Evolutionary conservation across 2,797 vertebrate species (phyloP).

Genomic region (Darevskia mixta): DNA sequence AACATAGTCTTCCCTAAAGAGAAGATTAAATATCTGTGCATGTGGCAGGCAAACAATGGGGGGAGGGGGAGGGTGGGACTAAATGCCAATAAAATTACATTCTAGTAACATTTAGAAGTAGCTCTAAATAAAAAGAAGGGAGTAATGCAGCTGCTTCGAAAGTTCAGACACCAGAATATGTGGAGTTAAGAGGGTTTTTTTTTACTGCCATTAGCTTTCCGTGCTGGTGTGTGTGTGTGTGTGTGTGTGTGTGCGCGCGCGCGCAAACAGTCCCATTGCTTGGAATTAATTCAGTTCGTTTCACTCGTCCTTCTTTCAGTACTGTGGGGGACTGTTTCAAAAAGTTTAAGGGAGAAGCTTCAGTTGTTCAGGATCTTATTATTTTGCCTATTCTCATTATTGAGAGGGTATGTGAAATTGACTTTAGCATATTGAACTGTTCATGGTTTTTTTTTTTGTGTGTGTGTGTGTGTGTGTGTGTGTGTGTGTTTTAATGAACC

Average conservation of each 20-base stretch:
- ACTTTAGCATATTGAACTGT: not conserved
- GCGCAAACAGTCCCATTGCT: not conserved
- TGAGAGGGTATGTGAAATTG: too few species aligned
- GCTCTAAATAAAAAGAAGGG: constrained; percentile 31
- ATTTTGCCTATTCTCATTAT: not conserved
- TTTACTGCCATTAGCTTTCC: constrained; percentile 10
- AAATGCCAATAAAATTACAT: constrained; percentile 36
- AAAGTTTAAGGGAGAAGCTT: not conserved
- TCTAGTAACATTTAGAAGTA: constrained; percentile 46
- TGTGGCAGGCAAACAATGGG: not conserved
- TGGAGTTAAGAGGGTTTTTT: not conserved
- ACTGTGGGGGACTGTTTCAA: not conserved
- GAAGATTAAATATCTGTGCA: constrained; percentile 1
- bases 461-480: not conserved
- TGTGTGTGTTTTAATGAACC: not conserved
- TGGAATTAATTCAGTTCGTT: not conserved
- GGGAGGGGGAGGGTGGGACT: not conserved
- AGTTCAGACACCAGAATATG: not conserved
- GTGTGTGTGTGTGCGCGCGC: not conserved
- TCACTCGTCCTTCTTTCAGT: not conserved
- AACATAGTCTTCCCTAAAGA: constrained; percentile 13
- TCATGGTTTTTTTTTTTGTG: not conserved
- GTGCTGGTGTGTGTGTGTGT: not conserved
- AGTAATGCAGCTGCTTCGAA: constrained; percentile 27
- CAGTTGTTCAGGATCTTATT: not conserved